Conservation (phyloP, 2,888 invertebrate genomes). For the Dione vanillae region DNA sequence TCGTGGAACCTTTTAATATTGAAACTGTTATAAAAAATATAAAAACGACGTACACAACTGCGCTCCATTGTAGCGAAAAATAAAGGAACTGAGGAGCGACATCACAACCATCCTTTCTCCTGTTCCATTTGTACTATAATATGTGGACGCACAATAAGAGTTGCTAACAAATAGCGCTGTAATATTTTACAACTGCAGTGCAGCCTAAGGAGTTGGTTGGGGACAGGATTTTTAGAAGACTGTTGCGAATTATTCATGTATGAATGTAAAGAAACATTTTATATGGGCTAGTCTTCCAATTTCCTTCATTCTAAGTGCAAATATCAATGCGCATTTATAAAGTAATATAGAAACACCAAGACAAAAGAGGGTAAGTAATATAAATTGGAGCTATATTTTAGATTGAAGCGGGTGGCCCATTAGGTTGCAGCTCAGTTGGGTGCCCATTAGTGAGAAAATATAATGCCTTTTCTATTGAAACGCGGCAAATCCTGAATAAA, state of each 20-base stretch:
- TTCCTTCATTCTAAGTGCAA: not conserved
- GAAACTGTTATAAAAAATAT: not conserved
- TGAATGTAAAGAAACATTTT: not conserved
- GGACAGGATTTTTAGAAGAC: constrained; percentile 28
- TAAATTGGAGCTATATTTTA: constrained; percentile 59
- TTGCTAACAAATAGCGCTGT: constrained; percentile 39
- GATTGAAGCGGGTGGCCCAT: constrained; percentile 51
- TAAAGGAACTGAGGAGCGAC: constrained; percentile 36
- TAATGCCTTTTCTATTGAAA: constrained; percentile 29
- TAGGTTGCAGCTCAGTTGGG: constrained; percentile 50
- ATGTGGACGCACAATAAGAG: constrained; percentile 34
- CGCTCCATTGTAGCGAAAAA: constrained; percentile 37
- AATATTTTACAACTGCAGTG: constrained; percentile 26
- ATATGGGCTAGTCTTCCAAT: not conserved
- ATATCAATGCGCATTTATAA: not conserved
- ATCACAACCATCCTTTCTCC: constrained; percentile 39
- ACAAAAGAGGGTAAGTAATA: constrained; percentile 24
- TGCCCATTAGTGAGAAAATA: constrained; percentile 50
- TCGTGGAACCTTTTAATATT: constrained; percentile 1
- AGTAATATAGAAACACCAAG: too few relatives aligned
- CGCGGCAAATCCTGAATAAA: constrained; percentile 13
- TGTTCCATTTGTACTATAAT: constrained; percentile 38
- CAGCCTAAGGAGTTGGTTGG: constrained; percentile 6
- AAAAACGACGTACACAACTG: constrained; percentile 25
- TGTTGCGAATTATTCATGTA: not conserved